phyloP scores from a whole-genome alignment of 2,797 vertebrate genomes.

The Loriculus beryllinus region DNA sequence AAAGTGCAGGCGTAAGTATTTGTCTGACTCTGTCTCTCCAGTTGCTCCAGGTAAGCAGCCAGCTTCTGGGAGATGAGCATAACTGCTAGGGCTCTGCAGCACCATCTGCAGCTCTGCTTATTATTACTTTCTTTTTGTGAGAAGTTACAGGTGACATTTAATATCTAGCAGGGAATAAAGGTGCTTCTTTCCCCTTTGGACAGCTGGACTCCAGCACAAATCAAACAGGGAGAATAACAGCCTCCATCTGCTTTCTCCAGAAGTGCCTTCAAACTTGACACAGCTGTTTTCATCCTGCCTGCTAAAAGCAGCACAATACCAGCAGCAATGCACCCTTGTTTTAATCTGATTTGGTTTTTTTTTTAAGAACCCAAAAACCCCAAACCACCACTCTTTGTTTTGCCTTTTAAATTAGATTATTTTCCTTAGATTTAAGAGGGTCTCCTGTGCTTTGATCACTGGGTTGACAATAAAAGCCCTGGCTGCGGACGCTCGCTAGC shows the following conservation, averaged over 20 bases:
- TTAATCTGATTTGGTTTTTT: slow-evolving; percentile 35
- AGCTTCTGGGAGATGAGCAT: background rate
- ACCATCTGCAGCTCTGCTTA: slow-evolving; percentile 27
- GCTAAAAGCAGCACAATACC: slow-evolving; percentile 39
- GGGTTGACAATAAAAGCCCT: slow-evolving; percentile 77
- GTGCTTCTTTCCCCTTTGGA: slow-evolving; percentile 48
- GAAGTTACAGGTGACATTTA: slow-evolving; percentile 55
- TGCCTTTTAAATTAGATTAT: slow-evolving; percentile 77
- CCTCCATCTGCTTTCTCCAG: slow-evolving; percentile 58
- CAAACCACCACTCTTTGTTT: slow-evolving; percentile 60
- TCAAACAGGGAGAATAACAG: slow-evolving; percentile 43
- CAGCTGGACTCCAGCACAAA: slow-evolving; percentile 56
- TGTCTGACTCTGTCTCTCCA: background rate
- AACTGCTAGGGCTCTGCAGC: slow-evolving; percentile 5
- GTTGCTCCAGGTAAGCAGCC: slow-evolving; percentile 24
- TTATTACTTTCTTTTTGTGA: background rate
- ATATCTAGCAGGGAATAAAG: slow-evolving; percentile 48
- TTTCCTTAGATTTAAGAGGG: slow-evolving; percentile 81
- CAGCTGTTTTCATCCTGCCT: slow-evolving; percentile 51
- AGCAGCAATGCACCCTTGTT: slow-evolving; percentile 61
- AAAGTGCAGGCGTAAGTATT: background rate
- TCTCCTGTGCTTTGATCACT: slow-evolving; percentile 83
- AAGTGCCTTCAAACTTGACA: slow-evolving; percentile 52
- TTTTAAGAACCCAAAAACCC: background rate
- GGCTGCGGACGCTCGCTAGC: slow-evolving; percentile 42